phyloP scores from a whole-genome alignment of 2,888 invertebrate genomes.

The Chirona hameri region DNA sequence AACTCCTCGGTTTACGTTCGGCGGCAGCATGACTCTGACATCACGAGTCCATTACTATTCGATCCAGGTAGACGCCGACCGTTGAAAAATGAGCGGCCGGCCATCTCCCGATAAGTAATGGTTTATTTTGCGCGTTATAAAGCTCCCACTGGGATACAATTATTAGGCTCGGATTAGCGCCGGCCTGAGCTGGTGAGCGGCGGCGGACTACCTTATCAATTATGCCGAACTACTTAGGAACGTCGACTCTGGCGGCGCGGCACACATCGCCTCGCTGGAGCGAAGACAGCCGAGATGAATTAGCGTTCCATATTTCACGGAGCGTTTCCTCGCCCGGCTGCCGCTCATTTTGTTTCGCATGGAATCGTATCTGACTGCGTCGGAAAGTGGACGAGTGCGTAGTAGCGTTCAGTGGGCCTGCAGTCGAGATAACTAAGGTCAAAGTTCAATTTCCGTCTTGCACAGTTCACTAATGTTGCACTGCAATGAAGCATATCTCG shows the following conservation, averaged over 20 bases:
- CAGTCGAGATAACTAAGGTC: too few species aligned
- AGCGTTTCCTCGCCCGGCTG: too few species aligned
- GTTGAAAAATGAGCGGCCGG: not conserved
- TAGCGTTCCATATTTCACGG: too few species aligned
- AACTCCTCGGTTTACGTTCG: not conserved
- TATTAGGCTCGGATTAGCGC: not conserved
- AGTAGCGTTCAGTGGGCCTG: too few species aligned
- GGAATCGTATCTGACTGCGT: too few species aligned
- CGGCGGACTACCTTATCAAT: not conserved
- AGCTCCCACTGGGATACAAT: conserved; percentile 5
- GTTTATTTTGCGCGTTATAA: conserved; percentile 5
- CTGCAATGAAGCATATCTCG: too few species aligned
- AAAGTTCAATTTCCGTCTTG: too few species aligned
- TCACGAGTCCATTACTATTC: conserved; percentile 1
- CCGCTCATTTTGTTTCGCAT: too few species aligned
- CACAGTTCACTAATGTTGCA: too few species aligned
- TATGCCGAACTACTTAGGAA: not conserved
- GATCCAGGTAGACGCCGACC: not conserved
- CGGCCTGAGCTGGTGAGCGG: not conserved
- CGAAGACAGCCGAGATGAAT: too few species aligned
- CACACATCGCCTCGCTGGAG: not conserved
- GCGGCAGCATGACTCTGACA: not conserved
- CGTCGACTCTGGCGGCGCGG: not conserved
- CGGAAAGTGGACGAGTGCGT: too few species aligned
- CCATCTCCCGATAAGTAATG: not conserved